Conservation (phyloP, 2,113 vertebrate genomes). For the Brachyhypopomus occidentalis region DNA sequence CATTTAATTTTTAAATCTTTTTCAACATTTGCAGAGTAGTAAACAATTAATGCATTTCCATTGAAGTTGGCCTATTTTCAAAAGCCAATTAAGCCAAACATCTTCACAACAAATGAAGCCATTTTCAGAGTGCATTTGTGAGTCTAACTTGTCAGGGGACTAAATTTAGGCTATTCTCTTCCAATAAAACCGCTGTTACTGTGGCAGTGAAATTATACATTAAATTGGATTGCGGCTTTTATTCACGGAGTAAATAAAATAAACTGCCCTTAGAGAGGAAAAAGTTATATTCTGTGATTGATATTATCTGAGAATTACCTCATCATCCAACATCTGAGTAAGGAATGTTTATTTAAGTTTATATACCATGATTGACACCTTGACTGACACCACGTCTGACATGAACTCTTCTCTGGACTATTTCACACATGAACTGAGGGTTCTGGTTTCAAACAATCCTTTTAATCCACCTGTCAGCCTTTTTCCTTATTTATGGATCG, state of each 20-base stretch:
- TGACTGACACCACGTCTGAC: background rate
- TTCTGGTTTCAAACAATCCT: background rate
- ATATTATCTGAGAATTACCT: slow-evolving; percentile 3
- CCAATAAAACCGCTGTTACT: background rate
- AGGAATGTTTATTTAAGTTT: slow-evolving; percentile 8
- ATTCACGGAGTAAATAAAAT: slow-evolving; percentile 24
- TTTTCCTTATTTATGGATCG: background rate
- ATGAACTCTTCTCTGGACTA: background rate
- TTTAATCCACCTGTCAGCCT: background rate
- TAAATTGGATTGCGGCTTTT: slow-evolving; percentile 12
- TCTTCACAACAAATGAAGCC: slow-evolving; percentile 2
- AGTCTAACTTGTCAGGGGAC: slow-evolving; percentile 11
- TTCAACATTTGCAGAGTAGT: background rate
- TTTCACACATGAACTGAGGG: background rate
- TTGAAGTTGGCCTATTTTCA: background rate
- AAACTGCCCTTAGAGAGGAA: slow-evolving; percentile 26
- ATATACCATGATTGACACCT: background rate
- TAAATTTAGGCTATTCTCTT: slow-evolving; percentile 19
- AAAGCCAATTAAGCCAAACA: background rate
- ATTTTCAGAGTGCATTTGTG: slow-evolving; percentile 25
- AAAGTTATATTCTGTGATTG: slow-evolving; percentile 14
- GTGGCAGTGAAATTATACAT: background rate
- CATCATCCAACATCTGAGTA: background rate
- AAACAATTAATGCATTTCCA: background rate
- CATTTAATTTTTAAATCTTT: background rate